These are phyloP conservation scores for Sphenopsis melanotis DNA, from an alignment of 2,797 vertebrate species.

Conservation along the genomic window DNA sequence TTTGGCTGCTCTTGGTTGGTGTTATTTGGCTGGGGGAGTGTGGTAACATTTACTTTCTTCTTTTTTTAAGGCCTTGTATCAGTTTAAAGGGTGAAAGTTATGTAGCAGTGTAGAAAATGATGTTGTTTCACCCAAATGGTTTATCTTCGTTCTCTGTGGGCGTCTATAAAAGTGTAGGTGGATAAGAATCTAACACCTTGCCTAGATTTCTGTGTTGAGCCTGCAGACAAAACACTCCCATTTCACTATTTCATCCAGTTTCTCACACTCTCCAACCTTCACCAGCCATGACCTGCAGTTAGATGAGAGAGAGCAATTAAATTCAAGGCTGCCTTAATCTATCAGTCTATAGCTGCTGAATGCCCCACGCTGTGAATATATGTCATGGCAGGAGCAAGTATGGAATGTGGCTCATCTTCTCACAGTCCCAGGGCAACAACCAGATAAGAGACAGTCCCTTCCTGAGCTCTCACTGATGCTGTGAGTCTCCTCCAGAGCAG, in stretches of 20 bases:
- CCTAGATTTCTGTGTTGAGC: not conserved
- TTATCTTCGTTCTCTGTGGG: not conserved
- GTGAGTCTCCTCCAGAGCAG: not conserved
- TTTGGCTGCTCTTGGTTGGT: not conserved
- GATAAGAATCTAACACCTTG: not conserved
- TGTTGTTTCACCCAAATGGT: not conserved
- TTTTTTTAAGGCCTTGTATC: not conserved
- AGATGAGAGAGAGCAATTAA: not conserved
- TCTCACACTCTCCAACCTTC: not conserved
- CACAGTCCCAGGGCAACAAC: not conserved
- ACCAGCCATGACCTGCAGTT: not conserved
- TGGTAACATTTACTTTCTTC: not conserved
- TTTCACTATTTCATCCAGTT: not conserved
- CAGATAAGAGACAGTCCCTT: not conserved
- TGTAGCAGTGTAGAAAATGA: not conserved
- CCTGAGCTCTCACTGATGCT: not conserved
- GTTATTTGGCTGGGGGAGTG: not conserved
- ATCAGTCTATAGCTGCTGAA: not conserved
- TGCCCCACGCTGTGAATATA: not conserved
- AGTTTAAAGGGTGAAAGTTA: not conserved
- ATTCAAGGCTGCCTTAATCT: not conserved
- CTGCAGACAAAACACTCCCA: not conserved
- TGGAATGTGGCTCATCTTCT: not conserved
- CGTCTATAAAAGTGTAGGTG: not conserved
- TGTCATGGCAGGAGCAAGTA: not conserved